Base-by-base conservation (phyloP, 2,113 vertebrate species). In the Megaleporinus macrocephalus region DNA sequence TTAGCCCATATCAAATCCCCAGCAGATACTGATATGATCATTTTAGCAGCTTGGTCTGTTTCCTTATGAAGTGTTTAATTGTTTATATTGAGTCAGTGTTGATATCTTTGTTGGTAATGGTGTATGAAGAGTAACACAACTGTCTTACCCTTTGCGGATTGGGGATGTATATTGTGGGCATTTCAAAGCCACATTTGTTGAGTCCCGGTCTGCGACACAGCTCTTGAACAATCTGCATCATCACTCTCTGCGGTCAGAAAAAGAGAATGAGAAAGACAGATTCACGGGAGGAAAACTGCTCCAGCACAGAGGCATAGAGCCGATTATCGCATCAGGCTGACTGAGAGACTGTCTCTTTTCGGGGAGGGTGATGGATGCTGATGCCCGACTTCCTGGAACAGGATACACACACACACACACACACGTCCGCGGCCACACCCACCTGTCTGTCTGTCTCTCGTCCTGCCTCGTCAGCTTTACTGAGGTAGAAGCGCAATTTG, bases 191-290 rank as follows among this genome's bases (percentile, higher is more conserved):
- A 87, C 95, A 95, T 86, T 94, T 95, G 87, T 95, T 95, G 61
- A 95, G 93, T 51, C 95, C 94, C 3, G 94, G 95, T 78, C 95
- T 92, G 30, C 94, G 93, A 84, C 95, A 95, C 68, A 95, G 85
- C 82, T 95, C 95, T 87, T 95, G 94, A 18, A 95, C 94, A 1
- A 95, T 95, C 91, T 95, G 95, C 94, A 95, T 95, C 95, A 95
- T 94, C 26, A 95, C 94, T 84, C 95, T 93, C 95, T 95, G 87
- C 36, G 53, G 62, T 76, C 47, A 69, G 14, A 9, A 44, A 69
- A 65, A 55, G 66, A 27, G 13, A 73, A 61, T 24, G 4, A 26
- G 18, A 9, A 29, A 13, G 26, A 61, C 16, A 26, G 53, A 16
- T 76, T 27, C 62, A 41, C 55, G 61, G 55, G 13, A 13, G 41